Conservation (phyloP, 2,888 invertebrate genomes). For the Reticulitermes lucifugus region DNA sequence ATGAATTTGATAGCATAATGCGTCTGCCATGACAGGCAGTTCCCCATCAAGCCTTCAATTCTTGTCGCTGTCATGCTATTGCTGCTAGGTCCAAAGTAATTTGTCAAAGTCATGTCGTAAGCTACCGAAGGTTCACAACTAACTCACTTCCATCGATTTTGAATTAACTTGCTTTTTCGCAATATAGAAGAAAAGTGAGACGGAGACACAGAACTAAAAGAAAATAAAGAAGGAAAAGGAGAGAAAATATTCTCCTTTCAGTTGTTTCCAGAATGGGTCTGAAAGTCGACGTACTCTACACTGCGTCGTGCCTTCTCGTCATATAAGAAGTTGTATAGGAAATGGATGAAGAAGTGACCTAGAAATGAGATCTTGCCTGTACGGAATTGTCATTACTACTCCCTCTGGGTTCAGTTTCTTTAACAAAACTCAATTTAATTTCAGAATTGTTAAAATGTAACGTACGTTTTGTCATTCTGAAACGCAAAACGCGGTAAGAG, state of each 20-base stretch:
- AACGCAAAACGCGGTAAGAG: too few relatives aligned
- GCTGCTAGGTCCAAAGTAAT: neutral
- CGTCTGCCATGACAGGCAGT: neutral
- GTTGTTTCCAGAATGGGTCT: neutral
- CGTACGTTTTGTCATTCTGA: too few relatives aligned
- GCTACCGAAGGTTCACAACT: neutral
- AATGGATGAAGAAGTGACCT: neutral
- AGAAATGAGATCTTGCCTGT: too few relatives aligned
- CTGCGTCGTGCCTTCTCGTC: neutral
- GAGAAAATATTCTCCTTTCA: neutral
- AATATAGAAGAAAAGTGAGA: conserved; percentile 1
- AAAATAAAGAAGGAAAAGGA: neutral
- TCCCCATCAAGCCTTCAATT: neutral
- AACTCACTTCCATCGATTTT: conserved; percentile 33
- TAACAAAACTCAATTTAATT: too few relatives aligned
- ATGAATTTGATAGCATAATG: neutral
- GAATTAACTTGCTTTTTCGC: conserved; percentile 27
- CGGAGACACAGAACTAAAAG: neutral
- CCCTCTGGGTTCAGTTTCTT: too few relatives aligned
- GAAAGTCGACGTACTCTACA: neutral
- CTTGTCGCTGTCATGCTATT: neutral
- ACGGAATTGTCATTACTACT: too few relatives aligned
- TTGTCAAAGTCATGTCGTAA: conserved; percentile 20
- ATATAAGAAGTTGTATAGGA: neutral
- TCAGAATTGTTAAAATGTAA: too few relatives aligned